Evolutionary conservation across 2,113 vertebrate species (phyloP).

Genomic region (Xyrauchen texanus): DNA sequence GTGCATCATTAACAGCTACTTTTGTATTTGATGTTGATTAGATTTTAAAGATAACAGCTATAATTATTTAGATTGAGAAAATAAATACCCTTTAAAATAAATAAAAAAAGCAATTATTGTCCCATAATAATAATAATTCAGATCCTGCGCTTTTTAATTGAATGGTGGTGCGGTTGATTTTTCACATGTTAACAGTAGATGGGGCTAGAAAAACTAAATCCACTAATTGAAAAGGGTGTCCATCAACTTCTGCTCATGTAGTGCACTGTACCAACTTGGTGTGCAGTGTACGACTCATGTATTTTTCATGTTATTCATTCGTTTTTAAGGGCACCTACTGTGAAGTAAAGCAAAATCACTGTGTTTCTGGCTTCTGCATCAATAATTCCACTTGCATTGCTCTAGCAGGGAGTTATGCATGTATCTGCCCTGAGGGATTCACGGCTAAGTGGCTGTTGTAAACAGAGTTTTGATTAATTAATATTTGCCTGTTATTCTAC

Average conservation of each 20-base stretch:
- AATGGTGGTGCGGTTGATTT: too few relatives aligned
- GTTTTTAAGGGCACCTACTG: constrained; percentile 72
- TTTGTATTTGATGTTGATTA: background rate
- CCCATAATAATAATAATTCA: background rate
- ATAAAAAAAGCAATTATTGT: background rate
- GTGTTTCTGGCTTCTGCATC: constrained; percentile 70
- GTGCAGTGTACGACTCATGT: background rate
- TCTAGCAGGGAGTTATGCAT: constrained; percentile 70
- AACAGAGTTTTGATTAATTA: constrained; percentile 56
- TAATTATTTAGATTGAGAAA: background rate
- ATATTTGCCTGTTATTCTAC: constrained; percentile 37
- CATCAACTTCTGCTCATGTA: background rate
- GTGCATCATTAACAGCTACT: background rate
- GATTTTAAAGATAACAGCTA: background rate
- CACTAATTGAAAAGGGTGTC: background rate
- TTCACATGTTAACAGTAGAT: background rate
- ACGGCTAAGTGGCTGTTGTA: constrained; percentile 68
- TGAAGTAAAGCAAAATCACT: constrained; percentile 80
- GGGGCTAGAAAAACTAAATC: background rate
- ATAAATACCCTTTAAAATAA: background rate
- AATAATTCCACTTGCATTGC: constrained; percentile 73
- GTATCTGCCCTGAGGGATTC: constrained; percentile 74
- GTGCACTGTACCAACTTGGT: background rate
- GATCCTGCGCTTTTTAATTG: background rate
- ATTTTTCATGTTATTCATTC: constrained; percentile 1